A percentile compares a stretch with the other conserved stretches of the same genome.
Conservation (phyloP, 2,797 vertebrate species). For the Phrynocephalus guinanensis region DNA sequence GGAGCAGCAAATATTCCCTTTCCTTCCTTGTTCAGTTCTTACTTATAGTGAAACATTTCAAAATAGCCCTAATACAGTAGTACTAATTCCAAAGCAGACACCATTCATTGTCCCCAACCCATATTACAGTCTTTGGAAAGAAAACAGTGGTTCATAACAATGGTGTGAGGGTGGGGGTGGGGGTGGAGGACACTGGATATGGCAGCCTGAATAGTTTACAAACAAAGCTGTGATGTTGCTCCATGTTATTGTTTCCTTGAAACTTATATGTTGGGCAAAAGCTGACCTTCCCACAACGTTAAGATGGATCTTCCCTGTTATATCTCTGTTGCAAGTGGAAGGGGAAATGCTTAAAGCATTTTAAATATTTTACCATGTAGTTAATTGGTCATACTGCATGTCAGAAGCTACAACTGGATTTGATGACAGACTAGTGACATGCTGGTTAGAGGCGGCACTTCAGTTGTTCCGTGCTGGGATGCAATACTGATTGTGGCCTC, state of each 20-base stretch:
- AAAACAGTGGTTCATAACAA: background rate
- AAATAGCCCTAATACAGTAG: background rate
- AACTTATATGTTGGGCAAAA: background rate
- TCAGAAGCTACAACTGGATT: background rate
- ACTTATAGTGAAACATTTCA: background rate
- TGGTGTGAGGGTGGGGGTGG: background rate
- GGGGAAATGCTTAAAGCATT: too few relatives aligned
- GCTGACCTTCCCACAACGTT: background rate
- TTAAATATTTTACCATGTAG: background rate
- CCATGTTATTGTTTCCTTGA: background rate
- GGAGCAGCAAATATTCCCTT: background rate
- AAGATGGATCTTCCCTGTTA: background rate
- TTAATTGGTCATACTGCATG: background rate
- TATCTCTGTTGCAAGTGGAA: too few relatives aligned
- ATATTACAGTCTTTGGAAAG: background rate
- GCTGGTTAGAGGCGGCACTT: background rate
- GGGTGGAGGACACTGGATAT: background rate
- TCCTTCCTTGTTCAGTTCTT: background rate
- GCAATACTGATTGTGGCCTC: background rate
- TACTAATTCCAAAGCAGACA: background rate
- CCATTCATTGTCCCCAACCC: background rate
- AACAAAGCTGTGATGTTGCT: background rate
- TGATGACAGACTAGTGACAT: background rate
- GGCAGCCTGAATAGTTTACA: background rate
- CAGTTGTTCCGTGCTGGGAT: background rate